Percentiles rank a stretch among this genome's conserved stretches.
These are phyloP conservation scores for Creontiades dilutus DNA, from an alignment of 2,888 invertebrate species.

Conservation along the genomic window DNA sequence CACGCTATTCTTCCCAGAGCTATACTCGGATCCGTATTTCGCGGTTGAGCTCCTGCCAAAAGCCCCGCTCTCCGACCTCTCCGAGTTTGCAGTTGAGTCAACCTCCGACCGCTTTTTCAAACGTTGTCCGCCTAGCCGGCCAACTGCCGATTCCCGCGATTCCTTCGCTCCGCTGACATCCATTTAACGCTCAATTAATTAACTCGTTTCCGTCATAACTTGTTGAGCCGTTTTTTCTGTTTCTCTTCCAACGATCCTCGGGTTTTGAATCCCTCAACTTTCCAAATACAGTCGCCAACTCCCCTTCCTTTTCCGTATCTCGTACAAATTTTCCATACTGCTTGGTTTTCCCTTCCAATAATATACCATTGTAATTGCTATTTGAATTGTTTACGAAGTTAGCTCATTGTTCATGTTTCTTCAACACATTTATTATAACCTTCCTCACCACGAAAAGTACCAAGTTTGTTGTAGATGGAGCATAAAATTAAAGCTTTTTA, in stretches of 20 bases:
- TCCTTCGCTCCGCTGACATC: constrained; percentile 30
- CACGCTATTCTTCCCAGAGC: constrained; percentile 15
- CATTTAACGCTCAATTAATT: constrained; percentile 62
- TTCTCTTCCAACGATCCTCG: constrained; percentile 11
- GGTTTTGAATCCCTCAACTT: not conserved
- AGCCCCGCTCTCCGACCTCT: constrained; percentile 16
- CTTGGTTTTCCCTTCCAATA: too few species aligned
- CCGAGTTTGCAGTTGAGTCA: not conserved
- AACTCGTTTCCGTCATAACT: constrained; percentile 58
- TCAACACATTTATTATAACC: too few species aligned
- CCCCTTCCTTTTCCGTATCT: not conserved
- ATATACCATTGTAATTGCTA: too few species aligned
- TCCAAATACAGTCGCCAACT: not conserved
- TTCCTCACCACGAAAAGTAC: too few species aligned
- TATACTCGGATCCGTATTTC: constrained; percentile 38
- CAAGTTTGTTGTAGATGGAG: too few species aligned
- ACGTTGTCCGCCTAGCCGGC: not conserved
- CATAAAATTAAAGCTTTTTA: too few species aligned
- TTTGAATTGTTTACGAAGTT: too few species aligned
- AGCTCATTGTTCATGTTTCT: too few species aligned
- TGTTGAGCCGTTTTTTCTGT: constrained; percentile 33
- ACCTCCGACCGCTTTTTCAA: constrained; percentile 28
- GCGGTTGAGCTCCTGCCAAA: constrained; percentile 53
- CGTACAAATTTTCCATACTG: not conserved
- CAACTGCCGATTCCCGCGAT: not conserved